Conservation (phyloP, 64 coral and sea anemone species). For the Catalaphyllia jardinei region DNA sequence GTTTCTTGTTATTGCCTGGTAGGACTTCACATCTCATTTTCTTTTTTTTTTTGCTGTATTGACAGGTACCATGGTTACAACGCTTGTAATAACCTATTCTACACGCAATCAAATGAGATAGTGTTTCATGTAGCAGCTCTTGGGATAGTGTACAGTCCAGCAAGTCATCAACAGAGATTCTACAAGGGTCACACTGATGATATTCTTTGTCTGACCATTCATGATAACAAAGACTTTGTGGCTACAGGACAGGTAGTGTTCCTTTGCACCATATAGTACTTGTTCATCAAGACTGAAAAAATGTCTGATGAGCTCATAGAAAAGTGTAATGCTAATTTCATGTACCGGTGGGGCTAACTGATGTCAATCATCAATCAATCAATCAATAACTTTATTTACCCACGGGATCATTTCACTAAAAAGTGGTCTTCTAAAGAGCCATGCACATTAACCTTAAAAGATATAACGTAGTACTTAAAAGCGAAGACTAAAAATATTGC, state of each 20-base stretch:
- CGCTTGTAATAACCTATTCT: slow-evolving; percentile 98
- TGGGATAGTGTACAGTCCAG: slow-evolving; percentile 83
- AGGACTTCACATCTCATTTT: neutral
- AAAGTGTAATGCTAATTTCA: too few species aligned
- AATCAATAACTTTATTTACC: too few species aligned
- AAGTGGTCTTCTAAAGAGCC: too few species aligned
- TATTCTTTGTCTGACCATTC: slow-evolving; percentile 92
- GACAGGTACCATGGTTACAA: slow-evolving; percentile 99
- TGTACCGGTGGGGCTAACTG: too few species aligned
- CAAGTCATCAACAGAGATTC: slow-evolving; percentile 88
- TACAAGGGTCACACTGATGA: slow-evolving; percentile 97
- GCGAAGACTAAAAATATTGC: too few species aligned
- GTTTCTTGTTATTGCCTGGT: too few species aligned
- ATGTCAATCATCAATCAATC: too few species aligned
- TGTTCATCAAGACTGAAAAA: neutral
- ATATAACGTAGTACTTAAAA: too few species aligned
- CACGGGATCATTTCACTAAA: too few species aligned
- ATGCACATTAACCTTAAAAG: too few species aligned
- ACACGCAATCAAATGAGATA: slow-evolving; percentile 93
- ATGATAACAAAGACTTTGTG: slow-evolving; percentile 93
- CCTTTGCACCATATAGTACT: neutral
- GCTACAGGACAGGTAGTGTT: slow-evolving; percentile 91
- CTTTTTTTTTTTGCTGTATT: neutral
- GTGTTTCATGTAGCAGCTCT: slow-evolving; percentile 94
- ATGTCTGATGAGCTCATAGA: too few species aligned